Conservation (phyloP, 2,888 invertebrate genomes). For the Plebejus anna region DNA sequence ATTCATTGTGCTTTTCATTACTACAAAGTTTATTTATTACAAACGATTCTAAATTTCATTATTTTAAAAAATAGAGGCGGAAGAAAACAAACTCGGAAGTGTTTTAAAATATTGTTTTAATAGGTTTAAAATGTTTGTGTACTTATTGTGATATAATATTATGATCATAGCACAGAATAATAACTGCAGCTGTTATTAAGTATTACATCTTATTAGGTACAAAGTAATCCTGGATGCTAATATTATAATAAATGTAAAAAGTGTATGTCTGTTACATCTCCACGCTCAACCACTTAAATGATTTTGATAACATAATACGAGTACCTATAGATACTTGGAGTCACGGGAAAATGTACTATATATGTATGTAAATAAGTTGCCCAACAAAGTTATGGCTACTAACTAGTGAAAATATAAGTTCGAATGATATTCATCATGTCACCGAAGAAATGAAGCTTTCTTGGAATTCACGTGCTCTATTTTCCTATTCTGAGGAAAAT, state of each 20-base stretch:
- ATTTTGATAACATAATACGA: too few relatives aligned
- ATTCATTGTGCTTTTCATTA: conserved; percentile 42
- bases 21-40: conserved; percentile 25
- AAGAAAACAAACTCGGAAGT: neutral
- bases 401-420: neutral
- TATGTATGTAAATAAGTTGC: neutral
- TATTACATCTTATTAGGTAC: too few relatives aligned
- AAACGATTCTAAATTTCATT: neutral
- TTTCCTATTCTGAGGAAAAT: conserved; percentile 63
- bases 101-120: neutral
- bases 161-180: too few relatives aligned
- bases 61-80: neutral
- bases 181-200: too few relatives aligned
- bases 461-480: conserved; percentile 59
- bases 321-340: too few relatives aligned
- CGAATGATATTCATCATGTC: conserved; percentile 55
- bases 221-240: too few relatives aligned
- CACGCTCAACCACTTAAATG: too few relatives aligned
- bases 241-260: too few relatives aligned
- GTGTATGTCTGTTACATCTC: too few relatives aligned
- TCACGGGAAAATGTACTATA: too few relatives aligned
- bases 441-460: conserved; percentile 55
- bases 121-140: neutral
- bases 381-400: neutral
- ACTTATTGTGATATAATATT: too few relatives aligned